Base-by-base conservation (phyloP, 2,888 invertebrate species). In the Hypolimnas misippus region DNA sequence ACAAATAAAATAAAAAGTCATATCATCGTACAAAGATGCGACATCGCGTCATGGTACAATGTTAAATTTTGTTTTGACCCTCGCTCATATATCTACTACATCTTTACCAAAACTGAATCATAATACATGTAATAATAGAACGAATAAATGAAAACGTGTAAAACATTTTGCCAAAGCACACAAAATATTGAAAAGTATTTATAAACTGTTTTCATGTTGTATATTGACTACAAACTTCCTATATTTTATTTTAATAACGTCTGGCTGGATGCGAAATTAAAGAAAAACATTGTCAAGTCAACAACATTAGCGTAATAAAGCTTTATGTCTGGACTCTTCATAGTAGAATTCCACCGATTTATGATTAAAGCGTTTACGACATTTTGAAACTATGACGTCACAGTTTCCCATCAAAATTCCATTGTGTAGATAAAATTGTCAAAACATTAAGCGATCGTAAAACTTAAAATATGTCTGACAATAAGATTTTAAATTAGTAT, bases 201-300 rank as follows among this genome's bases (percentile, higher is more conserved):
- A 38, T n/a, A 38, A 3, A 38, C 35, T 38, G 12, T 38, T 38
- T n/a, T 38, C 12, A 38, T 38, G 12, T n/a, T 38, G n/a, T n/a
- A 38, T 38, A 38, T 38, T 38, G 35, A 38, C n/a, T 38, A 38
- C 25, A 38, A 38, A 38, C n/a, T 38, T 38, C 35, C 35, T 38
- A 38, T 38, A 38, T n/a, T 12, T 12, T 38, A n/a, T 38, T 38
- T 38, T 38, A n/a, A n/a, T 38, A 12, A 38, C 35, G 35, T 38
- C 35, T 38, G 35, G n/a, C n/a, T n/a, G 35, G 5, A 33, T 38
- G n/a, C n/a, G 1, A n/a, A 1, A n/a, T n/a, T 3, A 35, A 35
- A 35, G 12, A 44, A n/a, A 21, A 21, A 42, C 17, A 42, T 17
- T 42, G 16, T 46, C n/a, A 21, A 21, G 44, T 12, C 12, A 38